Conservation (phyloP, 1,140 invertebrate genomes). For the Spodoptera frugiperda region DNA sequence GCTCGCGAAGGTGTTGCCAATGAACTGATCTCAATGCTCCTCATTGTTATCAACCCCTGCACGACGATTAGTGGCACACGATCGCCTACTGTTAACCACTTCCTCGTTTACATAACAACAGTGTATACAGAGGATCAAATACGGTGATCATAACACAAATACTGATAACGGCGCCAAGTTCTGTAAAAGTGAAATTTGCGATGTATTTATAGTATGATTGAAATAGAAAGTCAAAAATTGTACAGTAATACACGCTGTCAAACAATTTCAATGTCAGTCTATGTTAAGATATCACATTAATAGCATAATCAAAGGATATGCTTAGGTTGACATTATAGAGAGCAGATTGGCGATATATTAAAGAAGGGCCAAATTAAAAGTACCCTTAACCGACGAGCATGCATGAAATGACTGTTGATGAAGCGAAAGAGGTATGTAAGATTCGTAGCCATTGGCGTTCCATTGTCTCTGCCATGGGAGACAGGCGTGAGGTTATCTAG, state of each 20-base stretch:
- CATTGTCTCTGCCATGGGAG: too few relatives aligned
- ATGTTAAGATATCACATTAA: too few relatives aligned
- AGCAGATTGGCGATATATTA: too few relatives aligned
- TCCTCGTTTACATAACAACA: conserved; percentile 74
- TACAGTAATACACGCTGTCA: background rate
- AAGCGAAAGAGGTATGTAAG: too few relatives aligned
- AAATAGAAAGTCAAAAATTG: conserved; percentile 1
- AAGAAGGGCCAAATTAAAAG: too few relatives aligned
- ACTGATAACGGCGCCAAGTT: conserved; percentile 28
- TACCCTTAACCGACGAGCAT: too few relatives aligned
- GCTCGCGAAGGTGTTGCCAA: conserved; percentile 72
- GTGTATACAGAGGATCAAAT: conserved; percentile 49
- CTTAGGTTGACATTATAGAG: too few relatives aligned
- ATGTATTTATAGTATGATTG: background rate
- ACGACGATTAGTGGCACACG: conserved; percentile 62
- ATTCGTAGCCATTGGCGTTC: too few relatives aligned
- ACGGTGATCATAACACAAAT: conserved; percentile 40
- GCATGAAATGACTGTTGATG: too few relatives aligned
- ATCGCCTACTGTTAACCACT: conserved; percentile 63
- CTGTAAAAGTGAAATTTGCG: conserved; percentile 37
- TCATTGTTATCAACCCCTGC: conserved; percentile 78
- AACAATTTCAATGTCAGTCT: too few relatives aligned
- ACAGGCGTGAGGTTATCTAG: too few relatives aligned
- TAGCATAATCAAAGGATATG: too few relatives aligned
- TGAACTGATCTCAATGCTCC: conserved; percentile 75